A percentile compares a stretch with the other conserved stretches of the same genome.
These are phyloP conservation scores for Chrosomus eos DNA, from an alignment of 2,797 vertebrate species.

Conservation along the genomic window DNA sequence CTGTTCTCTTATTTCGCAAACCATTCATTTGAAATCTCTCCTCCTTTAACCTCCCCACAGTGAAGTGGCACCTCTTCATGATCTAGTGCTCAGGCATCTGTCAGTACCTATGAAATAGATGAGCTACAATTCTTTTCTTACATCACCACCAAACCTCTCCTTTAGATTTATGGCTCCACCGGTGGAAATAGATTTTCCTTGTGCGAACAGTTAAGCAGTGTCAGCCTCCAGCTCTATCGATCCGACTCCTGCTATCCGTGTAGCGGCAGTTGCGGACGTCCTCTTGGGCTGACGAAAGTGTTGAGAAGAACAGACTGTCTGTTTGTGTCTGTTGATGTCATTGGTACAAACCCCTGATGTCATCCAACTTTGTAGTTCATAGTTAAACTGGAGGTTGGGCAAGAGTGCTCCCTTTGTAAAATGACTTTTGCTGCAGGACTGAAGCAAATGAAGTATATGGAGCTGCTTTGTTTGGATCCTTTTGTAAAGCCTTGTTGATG, in stretches of 20 bases:
- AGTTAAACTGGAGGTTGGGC: slow-evolving; percentile 49
- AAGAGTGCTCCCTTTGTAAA: slow-evolving; percentile 31
- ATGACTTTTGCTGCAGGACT: slow-evolving; percentile 29
- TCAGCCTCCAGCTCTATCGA: slow-evolving; percentile 52
- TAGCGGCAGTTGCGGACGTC: slow-evolving; percentile 6
- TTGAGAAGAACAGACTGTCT: slow-evolving; percentile 64
- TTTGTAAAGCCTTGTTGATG: slow-evolving; percentile 22
- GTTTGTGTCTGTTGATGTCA: slow-evolving; percentile 69
- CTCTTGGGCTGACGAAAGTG: slow-evolving; percentile 54
- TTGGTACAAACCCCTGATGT: slow-evolving; percentile 71
- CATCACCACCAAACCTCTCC: slow-evolving; percentile 42
- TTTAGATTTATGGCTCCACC: slow-evolving; percentile 50
- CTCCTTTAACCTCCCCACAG: slow-evolving; percentile 23
- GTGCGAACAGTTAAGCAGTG: slow-evolving; percentile 57
- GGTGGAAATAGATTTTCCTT: slow-evolving; percentile 47
- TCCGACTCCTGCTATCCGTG: slow-evolving; percentile 24
- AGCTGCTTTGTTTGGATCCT: slow-evolving; percentile 22
- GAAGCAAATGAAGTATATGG: background rate
- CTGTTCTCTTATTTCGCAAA: slow-evolving; percentile 30
- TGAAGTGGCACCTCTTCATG: slow-evolving; percentile 31
- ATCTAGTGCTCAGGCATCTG: slow-evolving; percentile 40
- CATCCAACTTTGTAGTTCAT: slow-evolving; percentile 59
- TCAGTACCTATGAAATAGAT: slow-evolving; percentile 49
- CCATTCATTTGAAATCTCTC: slow-evolving; percentile 25
- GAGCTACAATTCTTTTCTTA: slow-evolving; percentile 36